A percentile compares a stretch with the other conserved stretches of the same genome.
Conservation (phyloP, 2,113 vertebrate species). For the Odobenus rosmarus region DNA sequence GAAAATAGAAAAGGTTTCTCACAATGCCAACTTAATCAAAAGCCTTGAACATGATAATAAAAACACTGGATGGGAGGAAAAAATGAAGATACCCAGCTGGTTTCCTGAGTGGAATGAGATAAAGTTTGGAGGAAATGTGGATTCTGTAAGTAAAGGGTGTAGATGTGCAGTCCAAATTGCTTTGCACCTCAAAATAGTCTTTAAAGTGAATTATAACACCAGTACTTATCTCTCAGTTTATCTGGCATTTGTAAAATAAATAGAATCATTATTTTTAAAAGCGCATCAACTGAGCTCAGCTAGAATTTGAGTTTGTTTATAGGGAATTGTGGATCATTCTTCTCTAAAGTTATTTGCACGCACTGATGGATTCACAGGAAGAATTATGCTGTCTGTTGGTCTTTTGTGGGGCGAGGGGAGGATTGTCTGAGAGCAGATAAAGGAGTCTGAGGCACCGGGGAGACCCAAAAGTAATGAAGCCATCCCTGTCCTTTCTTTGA, state of each 20-base stretch:
- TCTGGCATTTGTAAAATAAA: neutral
- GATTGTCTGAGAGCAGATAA: neutral
- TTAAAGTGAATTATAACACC: neutral
- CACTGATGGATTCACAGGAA: neutral
- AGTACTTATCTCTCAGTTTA: neutral
- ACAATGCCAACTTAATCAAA: slow-evolving; percentile 80
- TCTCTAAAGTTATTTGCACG: neutral
- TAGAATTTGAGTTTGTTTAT: neutral
- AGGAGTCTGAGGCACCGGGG: neutral
- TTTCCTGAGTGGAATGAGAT: slow-evolving; percentile 62
- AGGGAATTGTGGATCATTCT: neutral
- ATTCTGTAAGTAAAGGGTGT: neutral
- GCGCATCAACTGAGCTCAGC: neutral
- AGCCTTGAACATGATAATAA: slow-evolving; percentile 68
- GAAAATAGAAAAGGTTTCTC: slow-evolving; percentile 77
- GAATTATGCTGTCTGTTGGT: rapidly evolving
- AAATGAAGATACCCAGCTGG: slow-evolving; percentile 64
- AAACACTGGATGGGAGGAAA: slow-evolving; percentile 33
- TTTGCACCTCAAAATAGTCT: neutral
- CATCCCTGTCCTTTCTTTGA: rapidly evolving
- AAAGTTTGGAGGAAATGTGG: slow-evolving; percentile 13
- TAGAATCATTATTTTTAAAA: neutral
- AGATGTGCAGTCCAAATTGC: neutral
- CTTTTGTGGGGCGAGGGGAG: neutral
- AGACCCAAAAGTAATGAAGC: rapidly evolving